Conservation (phyloP, 2,888 invertebrate genomes). For the Automeris io region DNA sequence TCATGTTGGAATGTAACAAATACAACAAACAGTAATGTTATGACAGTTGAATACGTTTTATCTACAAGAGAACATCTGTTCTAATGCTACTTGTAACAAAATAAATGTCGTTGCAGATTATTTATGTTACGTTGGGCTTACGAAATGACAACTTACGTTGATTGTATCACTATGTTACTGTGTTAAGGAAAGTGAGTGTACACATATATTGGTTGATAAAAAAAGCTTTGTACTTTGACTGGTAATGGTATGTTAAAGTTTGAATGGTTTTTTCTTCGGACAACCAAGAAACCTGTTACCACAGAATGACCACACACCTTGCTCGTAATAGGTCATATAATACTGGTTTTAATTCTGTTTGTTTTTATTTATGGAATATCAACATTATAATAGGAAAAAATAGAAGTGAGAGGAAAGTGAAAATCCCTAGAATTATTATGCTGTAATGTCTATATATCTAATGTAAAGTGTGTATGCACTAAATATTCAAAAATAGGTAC, state of each 20-base stretch:
- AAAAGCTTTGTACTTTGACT: slow-evolving; percentile 15
- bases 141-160: slow-evolving; percentile 41
- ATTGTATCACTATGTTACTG: slow-evolving; percentile 50
- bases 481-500: too few relatives aligned
- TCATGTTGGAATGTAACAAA: slow-evolving; percentile 33
- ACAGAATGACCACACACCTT: slow-evolving; percentile 45
- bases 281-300: slow-evolving; percentile 52
- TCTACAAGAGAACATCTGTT: slow-evolving; percentile 52
- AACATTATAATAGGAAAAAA: too few relatives aligned
- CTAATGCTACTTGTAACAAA: slow-evolving; percentile 45
- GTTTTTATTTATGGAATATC: too few relatives aligned
- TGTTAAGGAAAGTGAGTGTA: slow-evolving; percentile 58
- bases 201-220: slow-evolving; percentile 40
- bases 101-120: slow-evolving; percentile 54
- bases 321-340: slow-evolving; percentile 20
- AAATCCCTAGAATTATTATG: too few relatives aligned
- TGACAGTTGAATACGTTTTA: slow-evolving; percentile 46
- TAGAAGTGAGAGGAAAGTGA: too few relatives aligned
- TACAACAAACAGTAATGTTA: slow-evolving; percentile 31
- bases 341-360: too few relatives aligned
- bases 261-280: slow-evolving; percentile 51
- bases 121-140: slow-evolving; percentile 39
- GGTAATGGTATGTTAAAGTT: slow-evolving; percentile 43
- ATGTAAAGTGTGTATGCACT: too few relatives aligned
- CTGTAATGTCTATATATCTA: too few relatives aligned